Evolutionary conservation across 2,888 invertebrate species (phyloP).

Genomic region (Drosophila recens): DNA sequence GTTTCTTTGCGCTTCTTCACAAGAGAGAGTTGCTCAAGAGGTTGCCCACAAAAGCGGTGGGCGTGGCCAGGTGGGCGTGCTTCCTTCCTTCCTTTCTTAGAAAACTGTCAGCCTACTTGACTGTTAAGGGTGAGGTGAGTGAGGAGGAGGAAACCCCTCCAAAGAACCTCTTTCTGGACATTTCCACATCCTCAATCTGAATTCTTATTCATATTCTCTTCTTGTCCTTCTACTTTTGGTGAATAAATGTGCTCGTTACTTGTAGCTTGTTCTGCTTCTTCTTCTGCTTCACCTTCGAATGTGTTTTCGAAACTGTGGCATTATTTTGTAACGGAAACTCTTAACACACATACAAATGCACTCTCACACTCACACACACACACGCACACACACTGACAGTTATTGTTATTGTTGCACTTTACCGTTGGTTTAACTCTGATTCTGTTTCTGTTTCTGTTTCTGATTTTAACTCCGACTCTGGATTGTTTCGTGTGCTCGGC

Average conservation of each 20-base stretch:
- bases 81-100: slow-evolving; percentile 34
- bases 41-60: not conserved
- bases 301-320: slow-evolving; percentile 61
- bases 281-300: slow-evolving; percentile 55
- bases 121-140: not conserved
- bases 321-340: slow-evolving; percentile 71
- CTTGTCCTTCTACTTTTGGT: slow-evolving; percentile 9
- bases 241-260: slow-evolving; percentile 67
- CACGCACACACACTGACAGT: slow-evolving; percentile 20
- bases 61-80: slow-evolving; percentile 45
- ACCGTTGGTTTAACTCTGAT: slow-evolving; percentile 61
- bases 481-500: slow-evolving; percentile 68
- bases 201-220: slow-evolving; percentile 1
- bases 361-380: slow-evolving; percentile 22
- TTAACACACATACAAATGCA: slow-evolving; percentile 61
- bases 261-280: slow-evolving; percentile 60
- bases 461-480: slow-evolving; percentile 33
- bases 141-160: no score
- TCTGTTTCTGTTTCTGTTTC: slow-evolving; percentile 31
- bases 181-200: slow-evolving; percentile 4
- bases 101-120: slow-evolving; percentile 59
- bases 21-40: slow-evolving; percentile 8
- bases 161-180: slow-evolving; percentile 4
- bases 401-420: slow-evolving; percentile 63
- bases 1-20: slow-evolving; percentile 26